phyloP scores from a whole-genome alignment of 2,888 invertebrate genomes.

The Drosophila mayaguana region DNA sequence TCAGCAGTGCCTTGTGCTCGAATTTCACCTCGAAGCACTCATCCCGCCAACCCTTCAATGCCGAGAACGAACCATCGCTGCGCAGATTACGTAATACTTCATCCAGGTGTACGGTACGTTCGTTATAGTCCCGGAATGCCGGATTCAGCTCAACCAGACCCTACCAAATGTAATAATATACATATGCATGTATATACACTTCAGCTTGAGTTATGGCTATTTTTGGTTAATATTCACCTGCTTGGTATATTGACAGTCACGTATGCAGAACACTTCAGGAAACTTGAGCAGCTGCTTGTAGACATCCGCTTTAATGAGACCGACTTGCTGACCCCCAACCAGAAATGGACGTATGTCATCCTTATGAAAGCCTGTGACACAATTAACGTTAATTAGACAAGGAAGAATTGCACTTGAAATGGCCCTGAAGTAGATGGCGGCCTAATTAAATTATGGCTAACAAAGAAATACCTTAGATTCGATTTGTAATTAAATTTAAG shows the following conservation, averaged over 20 bases:
- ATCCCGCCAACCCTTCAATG: slow-evolving; percentile 96
- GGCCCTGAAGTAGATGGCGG: background rate
- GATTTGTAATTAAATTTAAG: background rate
- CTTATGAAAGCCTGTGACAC: slow-evolving; percentile 89
- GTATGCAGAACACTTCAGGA: slow-evolving; percentile 89
- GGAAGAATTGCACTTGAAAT: slow-evolving; percentile 24
- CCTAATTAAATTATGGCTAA: slow-evolving; percentile 11
- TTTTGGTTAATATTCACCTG: slow-evolving; percentile 70
- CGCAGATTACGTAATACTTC: slow-evolving; percentile 91
- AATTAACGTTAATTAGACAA: slow-evolving; percentile 44
- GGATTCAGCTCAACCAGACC: slow-evolving; percentile 93
- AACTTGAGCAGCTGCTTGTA: slow-evolving; percentile 92
- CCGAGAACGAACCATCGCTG: slow-evolving; percentile 91
- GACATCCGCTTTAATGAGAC: slow-evolving; percentile 93
- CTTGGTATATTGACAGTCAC: slow-evolving; percentile 83
- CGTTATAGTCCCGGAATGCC: slow-evolving; percentile 93
- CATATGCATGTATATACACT: background rate
- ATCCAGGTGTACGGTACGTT: slow-evolving; percentile 91
- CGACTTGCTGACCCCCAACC: slow-evolving; percentile 95
- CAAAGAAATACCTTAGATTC: slow-evolving; percentile 11
- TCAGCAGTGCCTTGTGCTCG: slow-evolving; percentile 87
- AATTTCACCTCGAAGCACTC: slow-evolving; percentile 97
- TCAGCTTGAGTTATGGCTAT: slow-evolving; percentile 1
- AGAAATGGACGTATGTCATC: slow-evolving; percentile 94
- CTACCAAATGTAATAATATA: slow-evolving; percentile 84